A percentile compares a stretch with the other conserved stretches of the same genome.
These are phyloP conservation scores for Nibea coibor DNA, from an alignment of 2,113 vertebrate species.

Conservation along the genomic window DNA sequence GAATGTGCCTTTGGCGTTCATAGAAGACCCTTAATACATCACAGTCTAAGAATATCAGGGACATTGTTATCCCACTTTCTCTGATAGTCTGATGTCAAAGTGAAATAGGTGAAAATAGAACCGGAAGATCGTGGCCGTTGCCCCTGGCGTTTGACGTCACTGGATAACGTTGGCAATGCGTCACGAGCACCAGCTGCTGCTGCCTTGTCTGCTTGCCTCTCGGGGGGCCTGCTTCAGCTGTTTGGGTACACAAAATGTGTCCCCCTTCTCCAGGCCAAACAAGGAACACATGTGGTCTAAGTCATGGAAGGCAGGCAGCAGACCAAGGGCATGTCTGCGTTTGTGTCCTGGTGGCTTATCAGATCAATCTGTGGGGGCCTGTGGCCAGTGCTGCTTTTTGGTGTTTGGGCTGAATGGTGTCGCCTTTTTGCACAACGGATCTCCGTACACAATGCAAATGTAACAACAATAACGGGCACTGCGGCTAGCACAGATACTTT, in stretches of 20 bases:
- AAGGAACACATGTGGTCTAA: slow-evolving; percentile 76
- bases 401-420: slow-evolving; percentile 44
- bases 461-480: slow-evolving; percentile 19
- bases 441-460: slow-evolving; percentile 30
- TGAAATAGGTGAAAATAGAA: slow-evolving; percentile 62
- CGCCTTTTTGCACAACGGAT: slow-evolving; percentile 37
- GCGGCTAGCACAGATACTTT: slow-evolving; percentile 25
- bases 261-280: slow-evolving; percentile 66
- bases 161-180: slow-evolving; percentile 61
- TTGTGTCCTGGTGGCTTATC: slow-evolving; percentile 62
- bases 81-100: slow-evolving; percentile 37
- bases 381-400: slow-evolving; percentile 36
- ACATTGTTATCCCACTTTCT: neutral
- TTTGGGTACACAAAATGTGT: slow-evolving; percentile 71
- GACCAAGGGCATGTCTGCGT: slow-evolving; percentile 60
- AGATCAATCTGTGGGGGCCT: slow-evolving; percentile 38
- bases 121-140: slow-evolving; percentile 48
- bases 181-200: slow-evolving; percentile 79
- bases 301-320: slow-evolving; percentile 58
- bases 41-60: neutral
- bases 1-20: neutral
- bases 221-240: slow-evolving; percentile 76
- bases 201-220: slow-evolving; percentile 62
- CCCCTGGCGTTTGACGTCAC: slow-evolving; percentile 73
- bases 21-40: neutral